A percentile compares a stretch with the other conserved stretches of the same genome.
Evolutionary conservation across 37 sponge, comb jelly and placozoan genomes (phyloP).

Genomic region (Beroe ovata): DNA sequence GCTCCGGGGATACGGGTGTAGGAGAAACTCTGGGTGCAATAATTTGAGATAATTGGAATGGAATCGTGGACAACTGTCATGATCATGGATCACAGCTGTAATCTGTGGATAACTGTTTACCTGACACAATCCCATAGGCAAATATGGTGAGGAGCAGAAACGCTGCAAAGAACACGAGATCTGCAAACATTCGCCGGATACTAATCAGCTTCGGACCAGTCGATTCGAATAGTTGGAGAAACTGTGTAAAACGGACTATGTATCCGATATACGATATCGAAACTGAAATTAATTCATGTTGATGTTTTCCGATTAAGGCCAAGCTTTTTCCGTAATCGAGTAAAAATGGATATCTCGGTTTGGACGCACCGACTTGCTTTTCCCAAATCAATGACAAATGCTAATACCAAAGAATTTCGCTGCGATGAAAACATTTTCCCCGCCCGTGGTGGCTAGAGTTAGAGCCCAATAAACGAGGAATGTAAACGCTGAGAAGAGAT

Average conservation of each 20-base stretch:
- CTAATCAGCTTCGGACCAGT: constrained; percentile 35
- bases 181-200: background rate
- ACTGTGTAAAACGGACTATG: constrained; percentile 61
- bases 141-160: constrained; percentile 45
- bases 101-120: too few relatives aligned
- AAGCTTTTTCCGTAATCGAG: too few relatives aligned
- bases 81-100: too few relatives aligned
- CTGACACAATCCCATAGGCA: constrained; percentile 62
- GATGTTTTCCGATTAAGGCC: too few relatives aligned
- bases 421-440: background rate
- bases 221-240: constrained; percentile 45
- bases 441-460: background rate
- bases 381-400: too few relatives aligned
- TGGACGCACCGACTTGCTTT: too few relatives aligned
- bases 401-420: constrained; percentile 7
- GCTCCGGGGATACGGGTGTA: constrained; percentile 27
- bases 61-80: too few relatives aligned
- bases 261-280: constrained; percentile 42
- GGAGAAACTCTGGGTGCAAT: constrained; percentile 31
- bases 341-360: too few relatives aligned
- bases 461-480: background rate
- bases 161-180: constrained; percentile 17
- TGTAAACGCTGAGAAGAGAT: constrained; percentile 5
- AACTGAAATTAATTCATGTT: too few relatives aligned
- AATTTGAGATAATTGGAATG: too few relatives aligned